Evolutionary conservation across 2,888 invertebrate species (phyloP).

Genomic region (Ornithoptera priamus): DNA sequence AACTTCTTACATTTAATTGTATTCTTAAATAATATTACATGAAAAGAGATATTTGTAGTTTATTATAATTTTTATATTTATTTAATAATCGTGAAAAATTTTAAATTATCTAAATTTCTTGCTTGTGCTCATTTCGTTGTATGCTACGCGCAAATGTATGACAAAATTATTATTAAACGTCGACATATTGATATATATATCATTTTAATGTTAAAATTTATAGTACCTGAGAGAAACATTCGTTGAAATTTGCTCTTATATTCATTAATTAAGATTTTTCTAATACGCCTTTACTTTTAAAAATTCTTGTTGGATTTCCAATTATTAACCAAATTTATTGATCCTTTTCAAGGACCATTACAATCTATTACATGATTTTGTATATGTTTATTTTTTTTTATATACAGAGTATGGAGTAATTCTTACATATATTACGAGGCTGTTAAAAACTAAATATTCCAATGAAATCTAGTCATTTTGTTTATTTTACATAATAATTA

Average conservation of each 20-base stretch:
- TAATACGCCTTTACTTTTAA: background rate
- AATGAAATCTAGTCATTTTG: constrained; percentile 23
- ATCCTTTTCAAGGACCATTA: too few species aligned
- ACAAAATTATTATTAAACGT: constrained; percentile 7
- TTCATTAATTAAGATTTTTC: background rate
- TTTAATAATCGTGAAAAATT: background rate
- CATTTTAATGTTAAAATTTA: background rate
- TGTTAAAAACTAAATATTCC: constrained; percentile 2
- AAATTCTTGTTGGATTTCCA: too few species aligned
- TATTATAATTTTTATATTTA: background rate
- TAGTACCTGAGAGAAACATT: background rate
- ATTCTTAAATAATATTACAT: too few species aligned
- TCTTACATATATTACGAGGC: background rate
- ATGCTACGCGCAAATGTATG: constrained; percentile 21
- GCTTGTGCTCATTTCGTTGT: constrained; percentile 8
- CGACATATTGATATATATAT: background rate
- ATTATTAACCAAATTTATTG: too few species aligned
- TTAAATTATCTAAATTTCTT: background rate
- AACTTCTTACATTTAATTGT: too few species aligned
- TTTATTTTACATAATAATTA: background rate
- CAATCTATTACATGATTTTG: too few species aligned
- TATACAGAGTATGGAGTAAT: background rate
- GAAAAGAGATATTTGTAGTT: background rate
- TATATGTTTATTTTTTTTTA: background rate
- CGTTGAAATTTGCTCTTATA: background rate